Evolutionary conservation across 2,888 invertebrate genomes (phyloP).

Genomic region (Eledona agricola): DNA sequence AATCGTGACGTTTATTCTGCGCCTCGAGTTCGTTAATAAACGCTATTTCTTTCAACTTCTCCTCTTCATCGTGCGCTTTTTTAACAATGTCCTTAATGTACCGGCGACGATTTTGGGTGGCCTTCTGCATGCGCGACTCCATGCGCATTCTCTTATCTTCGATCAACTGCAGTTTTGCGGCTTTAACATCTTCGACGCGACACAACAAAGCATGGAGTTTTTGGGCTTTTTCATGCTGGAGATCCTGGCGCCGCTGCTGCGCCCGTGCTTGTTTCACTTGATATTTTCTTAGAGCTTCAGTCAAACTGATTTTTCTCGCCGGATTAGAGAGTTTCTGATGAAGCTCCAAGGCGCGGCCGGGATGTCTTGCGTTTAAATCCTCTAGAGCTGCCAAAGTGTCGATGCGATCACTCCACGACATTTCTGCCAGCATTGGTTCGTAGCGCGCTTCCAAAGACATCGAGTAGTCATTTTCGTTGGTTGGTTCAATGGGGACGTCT

Average conservation of each 20-base stretch:
- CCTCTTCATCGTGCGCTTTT: conserved; percentile 98
- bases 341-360: conserved; percentile 89
- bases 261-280: conserved; percentile 94
- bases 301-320: conserved; percentile 83
- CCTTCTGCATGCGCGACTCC: conserved; percentile 79
- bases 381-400: conserved; percentile 81
- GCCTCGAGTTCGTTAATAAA: conserved; percentile 97
- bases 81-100: conserved; percentile 85
- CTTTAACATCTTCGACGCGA: conserved; percentile 84
- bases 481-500: conserved; percentile 42
- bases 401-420: conserved; percentile 88
- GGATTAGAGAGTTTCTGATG: conserved; percentile 95
- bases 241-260: conserved; percentile 82
- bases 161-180: conserved; percentile 85
- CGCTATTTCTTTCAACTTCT: conserved; percentile 95
- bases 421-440: conserved; percentile 74
- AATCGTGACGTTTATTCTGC: conserved; percentile 89
- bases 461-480: conserved; percentile 50
- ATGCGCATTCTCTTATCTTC: conserved; percentile 81
- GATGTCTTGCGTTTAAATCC: conserved; percentile 85
- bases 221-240: conserved; percentile 84
- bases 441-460: conserved; percentile 73
- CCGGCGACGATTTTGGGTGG: conserved; percentile 89
- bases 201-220: conserved; percentile 86
- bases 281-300: conserved; percentile 79